A percentile compares a stretch with the other conserved stretches of the same genome.
Conservation (phyloP, 1,140 invertebrate species). For the Pristionchus pacificus region DNA sequence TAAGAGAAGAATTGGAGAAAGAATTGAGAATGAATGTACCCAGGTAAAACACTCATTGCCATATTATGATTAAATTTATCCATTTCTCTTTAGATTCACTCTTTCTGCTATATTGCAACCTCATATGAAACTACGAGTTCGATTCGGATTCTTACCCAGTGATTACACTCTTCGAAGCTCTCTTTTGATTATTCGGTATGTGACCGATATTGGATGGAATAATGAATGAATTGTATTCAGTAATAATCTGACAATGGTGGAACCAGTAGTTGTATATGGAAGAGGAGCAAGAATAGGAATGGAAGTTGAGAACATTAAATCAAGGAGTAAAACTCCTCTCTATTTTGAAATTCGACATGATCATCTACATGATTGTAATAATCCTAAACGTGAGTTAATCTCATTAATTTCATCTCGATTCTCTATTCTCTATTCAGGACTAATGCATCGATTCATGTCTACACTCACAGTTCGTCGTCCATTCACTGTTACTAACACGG, state of each 20-base stretch:
- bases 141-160: conserved; percentile 62
- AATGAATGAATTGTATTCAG: conserved; percentile 55
- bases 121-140: conserved; percentile 60
- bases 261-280: conserved; percentile 75
- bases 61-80: conserved; percentile 25
- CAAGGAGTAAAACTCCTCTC: conserved; percentile 71
- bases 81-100: conserved; percentile 51
- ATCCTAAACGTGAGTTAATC: conserved; percentile 44
- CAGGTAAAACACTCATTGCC: conserved; percentile 48
- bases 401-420: conserved; percentile 3
- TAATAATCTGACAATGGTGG: conserved; percentile 88
- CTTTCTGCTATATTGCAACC: conserved; percentile 62
- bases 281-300: conserved; percentile 79
- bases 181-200: conserved; percentile 59
- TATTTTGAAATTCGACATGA: conserved; percentile 79
- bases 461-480: conserved; percentile 76
- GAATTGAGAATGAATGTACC: conserved; percentile 26
- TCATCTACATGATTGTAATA: conserved; percentile 74
- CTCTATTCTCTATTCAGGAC: conserved; percentile 56
- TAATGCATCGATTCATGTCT: conserved; percentile 63
- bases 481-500: conserved; percentile 81
- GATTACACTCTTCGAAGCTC: conserved; percentile 62
- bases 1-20: conserved; percentile 60
- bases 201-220: neutral
- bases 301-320: conserved; percentile 81